These are phyloP conservation scores for Corticium candelabrum DNA, from an alignment of 37 sponge, comb jelly and placozoan genomes.

Conservation along the genomic window DNA sequence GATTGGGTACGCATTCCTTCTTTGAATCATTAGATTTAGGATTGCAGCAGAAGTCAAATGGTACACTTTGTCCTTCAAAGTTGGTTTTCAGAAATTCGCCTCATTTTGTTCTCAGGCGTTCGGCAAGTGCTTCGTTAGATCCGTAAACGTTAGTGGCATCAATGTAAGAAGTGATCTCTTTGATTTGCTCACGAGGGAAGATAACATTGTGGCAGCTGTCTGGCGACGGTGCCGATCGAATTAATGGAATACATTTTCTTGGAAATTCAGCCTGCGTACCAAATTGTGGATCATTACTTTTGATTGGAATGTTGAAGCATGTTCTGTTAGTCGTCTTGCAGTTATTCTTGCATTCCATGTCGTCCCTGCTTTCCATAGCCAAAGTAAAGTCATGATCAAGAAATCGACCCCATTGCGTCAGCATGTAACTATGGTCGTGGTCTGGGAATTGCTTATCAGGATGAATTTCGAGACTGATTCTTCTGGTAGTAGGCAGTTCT, in stretches of 20 bases:
- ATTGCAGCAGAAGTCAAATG: background rate
- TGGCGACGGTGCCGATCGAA: background rate
- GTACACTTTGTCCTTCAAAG: too few species aligned
- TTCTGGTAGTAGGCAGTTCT: background rate
- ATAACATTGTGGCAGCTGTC: too few species aligned
- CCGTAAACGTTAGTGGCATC: background rate
- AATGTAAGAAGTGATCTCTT: background rate
- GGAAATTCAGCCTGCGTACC: background rate
- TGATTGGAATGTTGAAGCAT: background rate
- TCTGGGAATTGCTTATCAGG: background rate
- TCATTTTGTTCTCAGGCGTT: background rate
- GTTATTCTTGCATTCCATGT: background rate
- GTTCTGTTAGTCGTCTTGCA: background rate
- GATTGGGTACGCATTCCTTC: background rate
- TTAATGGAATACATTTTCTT: background rate
- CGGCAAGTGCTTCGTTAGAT: background rate
- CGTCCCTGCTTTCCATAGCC: background rate
- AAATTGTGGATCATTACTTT: background rate
- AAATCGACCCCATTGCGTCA: background rate
- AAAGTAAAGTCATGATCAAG: background rate
- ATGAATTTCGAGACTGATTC: background rate
- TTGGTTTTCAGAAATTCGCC: background rate
- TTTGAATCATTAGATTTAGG: too few species aligned
- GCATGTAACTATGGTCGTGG: background rate
- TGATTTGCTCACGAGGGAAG: background rate